These are phyloP conservation scores for Chloroclystis v-ata DNA, from an alignment of 2,888 invertebrate species.

Conservation along the genomic window DNA sequence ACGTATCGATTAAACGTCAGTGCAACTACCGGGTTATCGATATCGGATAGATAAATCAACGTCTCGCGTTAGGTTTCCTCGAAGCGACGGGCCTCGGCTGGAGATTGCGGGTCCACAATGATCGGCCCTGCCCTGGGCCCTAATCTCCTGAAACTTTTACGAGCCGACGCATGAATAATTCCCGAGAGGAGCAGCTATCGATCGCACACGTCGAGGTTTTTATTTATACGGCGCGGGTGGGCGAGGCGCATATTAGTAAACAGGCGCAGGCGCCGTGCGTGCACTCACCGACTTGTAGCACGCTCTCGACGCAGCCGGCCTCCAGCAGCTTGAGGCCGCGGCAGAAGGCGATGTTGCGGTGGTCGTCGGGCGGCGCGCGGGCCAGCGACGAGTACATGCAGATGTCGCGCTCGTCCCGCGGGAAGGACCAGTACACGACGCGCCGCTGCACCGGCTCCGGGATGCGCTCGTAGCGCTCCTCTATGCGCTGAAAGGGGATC, in stretches of 20 bases:
- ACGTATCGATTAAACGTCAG: slow-evolving; percentile 48
- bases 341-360: slow-evolving; percentile 90
- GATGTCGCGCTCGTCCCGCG: slow-evolving; percentile 91
- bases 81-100: slow-evolving; percentile 25
- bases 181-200: slow-evolving; percentile 77
- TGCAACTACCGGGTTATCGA: slow-evolving; percentile 49
- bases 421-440: slow-evolving; percentile 94
- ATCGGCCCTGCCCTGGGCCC: slow-evolving; percentile 47
- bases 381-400: slow-evolving; percentile 92
- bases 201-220: slow-evolving; percentile 78
- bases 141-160: slow-evolving; percentile 71
- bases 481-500: slow-evolving; percentile 91
- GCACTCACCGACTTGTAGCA: slow-evolving; percentile 92
- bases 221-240: slow-evolving; percentile 78
- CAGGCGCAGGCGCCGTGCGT: slow-evolving; percentile 71
- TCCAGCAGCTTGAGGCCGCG: slow-evolving; percentile 91
- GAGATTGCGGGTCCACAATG: slow-evolving; percentile 36
- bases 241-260: slow-evolving; percentile 78
- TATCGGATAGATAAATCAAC: slow-evolving; percentile 46
- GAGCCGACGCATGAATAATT: slow-evolving; percentile 75
- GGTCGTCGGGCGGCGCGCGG: slow-evolving; percentile 81
- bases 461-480: slow-evolving; percentile 91
- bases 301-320: slow-evolving; percentile 88
- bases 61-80: slow-evolving; percentile 35
- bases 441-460: slow-evolving; percentile 92